Conservation (phyloP, 2,113 vertebrate genomes). For the Gavia stellata region DNA sequence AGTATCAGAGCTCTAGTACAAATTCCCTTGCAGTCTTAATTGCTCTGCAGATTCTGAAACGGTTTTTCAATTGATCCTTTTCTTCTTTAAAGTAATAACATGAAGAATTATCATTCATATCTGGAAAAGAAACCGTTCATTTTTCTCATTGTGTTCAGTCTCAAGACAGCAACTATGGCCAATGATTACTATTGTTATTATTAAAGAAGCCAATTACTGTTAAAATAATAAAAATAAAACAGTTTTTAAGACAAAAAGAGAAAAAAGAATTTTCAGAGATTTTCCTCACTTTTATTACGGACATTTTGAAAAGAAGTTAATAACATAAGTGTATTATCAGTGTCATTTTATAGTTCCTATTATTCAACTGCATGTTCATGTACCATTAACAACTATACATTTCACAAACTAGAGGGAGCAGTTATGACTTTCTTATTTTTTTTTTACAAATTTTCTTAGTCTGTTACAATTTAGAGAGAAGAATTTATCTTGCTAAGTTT, state of each 20-base stretch:
- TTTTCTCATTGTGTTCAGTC: background rate
- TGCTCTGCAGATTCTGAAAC: background rate
- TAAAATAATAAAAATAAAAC: background rate
- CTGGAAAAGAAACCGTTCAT: rapidly evolving
- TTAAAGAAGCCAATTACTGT: background rate
- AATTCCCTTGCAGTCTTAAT: background rate
- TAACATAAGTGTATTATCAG: background rate
- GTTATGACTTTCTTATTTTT: background rate
- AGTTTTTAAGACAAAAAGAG: background rate
- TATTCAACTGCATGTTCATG: background rate
- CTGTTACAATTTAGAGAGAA: background rate
- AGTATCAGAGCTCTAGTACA: background rate
- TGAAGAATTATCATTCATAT: background rate
- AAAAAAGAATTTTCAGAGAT: background rate
- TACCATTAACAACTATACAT: background rate
- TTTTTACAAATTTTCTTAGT: background rate
- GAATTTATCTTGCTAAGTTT: background rate
- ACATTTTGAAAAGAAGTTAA: background rate
- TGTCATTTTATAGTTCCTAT: background rate
- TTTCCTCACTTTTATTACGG: background rate
- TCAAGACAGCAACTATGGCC: background rate
- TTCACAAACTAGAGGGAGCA: background rate
- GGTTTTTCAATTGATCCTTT: background rate
- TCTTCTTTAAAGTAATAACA: background rate
- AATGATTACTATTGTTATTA: background rate